These are phyloP conservation scores for Ceratothoa steindachneri DNA, from an alignment of 2,888 invertebrate species.

Conservation along the genomic window DNA sequence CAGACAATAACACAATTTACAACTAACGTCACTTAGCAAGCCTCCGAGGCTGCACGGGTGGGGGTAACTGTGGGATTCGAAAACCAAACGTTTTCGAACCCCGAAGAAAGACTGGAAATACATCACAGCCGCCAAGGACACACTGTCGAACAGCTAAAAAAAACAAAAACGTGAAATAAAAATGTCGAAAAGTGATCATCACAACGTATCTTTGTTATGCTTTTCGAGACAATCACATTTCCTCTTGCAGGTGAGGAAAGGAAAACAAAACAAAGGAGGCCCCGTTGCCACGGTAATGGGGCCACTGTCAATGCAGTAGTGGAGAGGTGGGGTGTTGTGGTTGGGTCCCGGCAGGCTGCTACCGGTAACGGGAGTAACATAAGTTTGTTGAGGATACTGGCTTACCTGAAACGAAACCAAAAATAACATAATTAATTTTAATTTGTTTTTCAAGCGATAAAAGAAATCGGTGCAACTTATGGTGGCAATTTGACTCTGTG, in stretches of 20 bases:
- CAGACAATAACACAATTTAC: no score
- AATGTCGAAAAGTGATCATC: not conserved
- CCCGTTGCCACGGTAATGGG: constrained; percentile 7
- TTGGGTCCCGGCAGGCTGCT: not conserved
- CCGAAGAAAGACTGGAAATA: no score
- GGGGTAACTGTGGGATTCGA: no score
- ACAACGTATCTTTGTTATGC: not conserved
- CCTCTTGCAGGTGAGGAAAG: constrained; percentile 6
- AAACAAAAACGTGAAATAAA: not conserved
- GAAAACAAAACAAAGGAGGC: constrained; percentile 1
- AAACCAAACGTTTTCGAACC: no score
- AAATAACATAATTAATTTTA: no score
- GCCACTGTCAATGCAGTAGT: constrained; percentile 1
- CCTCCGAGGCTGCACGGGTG: no score
- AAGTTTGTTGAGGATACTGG: not conserved
- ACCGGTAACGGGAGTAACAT: not conserved
- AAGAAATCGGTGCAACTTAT: no score
- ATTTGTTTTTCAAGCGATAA: no score
- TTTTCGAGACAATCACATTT: constrained; percentile 4
- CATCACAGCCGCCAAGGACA: no score
- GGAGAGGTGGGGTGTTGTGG: not conserved
- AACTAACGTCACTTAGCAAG: no score
- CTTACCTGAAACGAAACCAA: constrained; percentile 9
- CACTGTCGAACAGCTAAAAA: no score
- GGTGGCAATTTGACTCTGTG: no score